Evolutionary conservation across 2,113 vertebrate species (phyloP), one percentile per base, ranked within the genome.

Genomic region (Vulpes lagopus): DNA sequence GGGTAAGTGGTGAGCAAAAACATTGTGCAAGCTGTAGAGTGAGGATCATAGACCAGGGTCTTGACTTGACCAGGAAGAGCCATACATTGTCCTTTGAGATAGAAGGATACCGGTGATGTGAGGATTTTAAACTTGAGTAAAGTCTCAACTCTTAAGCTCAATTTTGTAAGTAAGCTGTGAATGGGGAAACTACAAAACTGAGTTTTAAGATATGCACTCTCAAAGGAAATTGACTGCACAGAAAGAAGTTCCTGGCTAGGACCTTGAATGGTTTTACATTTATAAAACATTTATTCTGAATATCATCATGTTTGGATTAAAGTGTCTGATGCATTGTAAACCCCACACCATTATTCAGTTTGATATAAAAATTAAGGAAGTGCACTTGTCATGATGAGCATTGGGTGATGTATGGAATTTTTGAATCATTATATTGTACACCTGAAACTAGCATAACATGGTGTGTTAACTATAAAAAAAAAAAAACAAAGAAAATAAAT

Each of bases 71-170:
- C 19, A 20, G n/a, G 49, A 32, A n/a, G n/a, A 25, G 3, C 25
- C 60, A 15, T 0, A 0, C 16, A 1, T 9, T 38, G 38, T 38
- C 25, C 65, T 73, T 53, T 7, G 38, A 65, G 30, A 67, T 0
- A 25, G 43, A 82, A n/a, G 57, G 20, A 14, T 17, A 19, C 19
- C 11, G 23, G 30, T 4, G 55, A 49, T 1, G 0, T 3, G 19
- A 30, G 19, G 53, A 78, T 27, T 23, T n/a, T 10, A 22, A 17
- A n/a, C 11, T 4, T 8, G 2, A 25, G 22, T 10, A 49, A 16
- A 57, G 32, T 15, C 55, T 49, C 59, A 4, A 10, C n/a, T 30
- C 49, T 51, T 25, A 60, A 43, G n/a, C 55, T 38, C 30, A 4
- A 20, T 5, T 51, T 38, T 35, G 11, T 14, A 4, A 30, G 65